Conservation (phyloP, 2,888 invertebrate genomes). For the Eupithecia subumbrata region DNA sequence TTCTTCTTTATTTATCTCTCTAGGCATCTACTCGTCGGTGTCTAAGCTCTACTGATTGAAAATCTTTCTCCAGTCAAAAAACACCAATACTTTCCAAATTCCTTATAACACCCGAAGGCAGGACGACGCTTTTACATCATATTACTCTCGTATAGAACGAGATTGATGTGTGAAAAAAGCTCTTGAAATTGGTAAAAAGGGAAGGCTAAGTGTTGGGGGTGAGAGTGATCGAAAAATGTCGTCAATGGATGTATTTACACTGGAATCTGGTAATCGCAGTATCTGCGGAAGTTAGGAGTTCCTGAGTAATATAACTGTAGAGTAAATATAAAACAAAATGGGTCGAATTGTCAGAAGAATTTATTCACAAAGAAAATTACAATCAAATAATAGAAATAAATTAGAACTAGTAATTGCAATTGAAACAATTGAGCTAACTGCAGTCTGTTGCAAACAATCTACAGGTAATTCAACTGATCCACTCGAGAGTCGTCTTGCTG, state of each 20-base stretch:
- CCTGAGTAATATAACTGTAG: not conserved
- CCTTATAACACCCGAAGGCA: conserved; percentile 50
- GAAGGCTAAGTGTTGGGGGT: conserved; percentile 80
- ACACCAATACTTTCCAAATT: conserved; percentile 45
- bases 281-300: not conserved
- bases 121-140: conserved; percentile 73
- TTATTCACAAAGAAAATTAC: too few species aligned
- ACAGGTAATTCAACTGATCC: too few species aligned
- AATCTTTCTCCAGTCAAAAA: conserved; percentile 11
- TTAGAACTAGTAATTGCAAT: too few species aligned
- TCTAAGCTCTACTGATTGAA: conserved; percentile 1
- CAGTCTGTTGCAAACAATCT: too few species aligned
- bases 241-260: conserved; percentile 48
- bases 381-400: too few species aligned
- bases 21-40: not conserved
- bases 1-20: not conserved
- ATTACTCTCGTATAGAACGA: conserved; percentile 73
- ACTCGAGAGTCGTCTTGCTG: too few species aligned
- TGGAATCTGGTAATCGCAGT: not conserved
- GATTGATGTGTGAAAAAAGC: conserved; percentile 82
- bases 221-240: conserved; percentile 78
- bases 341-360: too few species aligned
- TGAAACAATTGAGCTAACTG: too few species aligned
- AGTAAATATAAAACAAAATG: not conserved
- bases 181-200: conserved; percentile 83